Conservation (phyloP, 2,113 vertebrate genomes). For the Marmota flaviventris region DNA sequence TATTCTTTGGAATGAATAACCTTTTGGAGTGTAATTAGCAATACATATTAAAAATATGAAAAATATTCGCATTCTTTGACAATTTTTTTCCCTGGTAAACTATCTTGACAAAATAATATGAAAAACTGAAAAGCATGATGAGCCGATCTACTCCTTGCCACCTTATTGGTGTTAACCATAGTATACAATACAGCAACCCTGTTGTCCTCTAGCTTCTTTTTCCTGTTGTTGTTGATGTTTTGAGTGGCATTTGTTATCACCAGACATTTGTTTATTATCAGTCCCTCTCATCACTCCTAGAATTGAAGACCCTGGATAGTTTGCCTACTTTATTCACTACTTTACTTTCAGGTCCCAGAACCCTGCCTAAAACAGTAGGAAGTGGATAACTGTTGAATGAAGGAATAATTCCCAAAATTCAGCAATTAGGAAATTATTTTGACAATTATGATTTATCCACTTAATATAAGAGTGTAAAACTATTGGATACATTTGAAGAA, state of each 20-base stretch:
- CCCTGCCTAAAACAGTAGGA: neutral
- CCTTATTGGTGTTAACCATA: neutral
- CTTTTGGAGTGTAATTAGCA: constrained; percentile 11
- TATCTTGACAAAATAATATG: constrained; percentile 24
- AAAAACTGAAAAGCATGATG: neutral
- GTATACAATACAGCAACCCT: neutral
- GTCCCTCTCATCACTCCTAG: neutral
- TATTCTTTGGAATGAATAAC: neutral
- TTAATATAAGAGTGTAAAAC: constrained; percentile 6
- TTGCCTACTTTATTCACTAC: neutral
- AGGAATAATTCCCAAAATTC: neutral
- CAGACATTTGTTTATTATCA: constrained; percentile 13
- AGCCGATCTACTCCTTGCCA: neutral
- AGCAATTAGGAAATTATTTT: constrained; percentile 23
- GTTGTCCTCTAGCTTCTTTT: neutral
- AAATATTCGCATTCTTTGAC: constrained; percentile 26
- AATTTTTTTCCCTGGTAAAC: constrained; percentile 32
- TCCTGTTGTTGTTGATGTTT: neutral
- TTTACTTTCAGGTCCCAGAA: neutral
- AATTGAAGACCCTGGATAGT: constrained; percentile 19
- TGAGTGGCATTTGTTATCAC: neutral
- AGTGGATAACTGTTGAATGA: constrained; percentile 16
- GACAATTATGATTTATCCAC: neutral
- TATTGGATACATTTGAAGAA: constrained; percentile 40
- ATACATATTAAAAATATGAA: neutral